Conservation (phyloP, 2,797 vertebrate species). For the Pipistrellus pygmaeus region DNA sequence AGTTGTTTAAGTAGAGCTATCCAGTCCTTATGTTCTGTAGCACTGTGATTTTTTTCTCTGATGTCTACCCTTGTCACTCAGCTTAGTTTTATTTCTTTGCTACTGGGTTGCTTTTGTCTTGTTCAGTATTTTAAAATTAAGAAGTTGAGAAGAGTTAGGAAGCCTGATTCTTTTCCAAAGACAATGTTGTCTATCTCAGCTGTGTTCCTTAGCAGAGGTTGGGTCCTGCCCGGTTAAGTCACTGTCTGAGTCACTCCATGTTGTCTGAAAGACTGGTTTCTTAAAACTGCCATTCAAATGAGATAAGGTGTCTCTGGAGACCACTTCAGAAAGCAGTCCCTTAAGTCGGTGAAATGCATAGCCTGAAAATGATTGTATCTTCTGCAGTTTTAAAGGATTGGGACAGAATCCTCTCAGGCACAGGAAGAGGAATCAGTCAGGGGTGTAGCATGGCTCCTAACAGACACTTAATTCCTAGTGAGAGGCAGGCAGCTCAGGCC, state of each 20-base stretch:
- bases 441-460: neutral
- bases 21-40: slow-evolving; percentile 20
- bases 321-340: slow-evolving; percentile 80
- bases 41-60: neutral
- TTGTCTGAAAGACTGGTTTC: slow-evolving; percentile 83
- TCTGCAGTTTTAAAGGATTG: slow-evolving; percentile 39
- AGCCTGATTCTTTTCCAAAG: slow-evolving; percentile 56
- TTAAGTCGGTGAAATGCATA: slow-evolving; percentile 79
- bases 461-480: neutral
- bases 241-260: slow-evolving; percentile 75
- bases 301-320: slow-evolving; percentile 81
- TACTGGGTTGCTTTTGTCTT: slow-evolving; percentile 36
- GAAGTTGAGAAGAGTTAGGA: slow-evolving; percentile 42
- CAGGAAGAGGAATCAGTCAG: slow-evolving; percentile 71
- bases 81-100: neutral
- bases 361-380: slow-evolving; percentile 65
- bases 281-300: slow-evolving; percentile 84
- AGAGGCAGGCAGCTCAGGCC: slow-evolving; percentile 11
- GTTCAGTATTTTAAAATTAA: slow-evolving; percentile 51
- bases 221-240: slow-evolving; percentile 67
- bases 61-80: neutral
- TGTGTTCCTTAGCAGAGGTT: slow-evolving; percentile 59
- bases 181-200: slow-evolving; percentile 61
- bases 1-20: slow-evolving; percentile 45
- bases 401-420: slow-evolving; percentile 60